Percentiles rank a stretch among this genome's conserved stretches.
Evolutionary conservation across 2,797 vertebrate genomes (phyloP).

Genomic region (Sarcoramphus papa): DNA sequence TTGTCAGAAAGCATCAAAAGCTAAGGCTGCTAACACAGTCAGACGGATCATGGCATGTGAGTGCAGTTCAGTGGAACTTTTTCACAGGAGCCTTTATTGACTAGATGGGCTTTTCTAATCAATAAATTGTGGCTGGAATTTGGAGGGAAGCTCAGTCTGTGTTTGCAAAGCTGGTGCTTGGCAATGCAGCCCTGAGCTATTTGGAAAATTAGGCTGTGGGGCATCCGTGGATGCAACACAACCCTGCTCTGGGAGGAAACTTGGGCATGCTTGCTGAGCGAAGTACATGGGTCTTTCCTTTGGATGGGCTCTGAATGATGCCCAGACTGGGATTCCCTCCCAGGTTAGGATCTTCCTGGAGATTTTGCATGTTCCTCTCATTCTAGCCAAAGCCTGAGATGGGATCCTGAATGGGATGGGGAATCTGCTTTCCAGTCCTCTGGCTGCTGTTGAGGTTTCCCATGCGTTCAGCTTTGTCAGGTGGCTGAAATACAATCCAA

Average conservation of each 20-base stretch:
- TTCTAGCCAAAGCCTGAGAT: neutral
- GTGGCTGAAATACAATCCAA: neutral
- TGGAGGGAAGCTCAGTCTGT: neutral
- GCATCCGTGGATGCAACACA: neutral
- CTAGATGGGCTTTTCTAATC: slow-evolving; percentile 29
- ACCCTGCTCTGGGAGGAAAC: neutral
- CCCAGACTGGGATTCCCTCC: neutral
- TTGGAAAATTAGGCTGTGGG: slow-evolving; percentile 2
- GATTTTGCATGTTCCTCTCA: neutral
- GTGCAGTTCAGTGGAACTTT: slow-evolving; percentile 5
- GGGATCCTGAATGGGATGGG: neutral
- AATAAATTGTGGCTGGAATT: slow-evolving; percentile 36
- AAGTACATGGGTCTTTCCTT: neutral
- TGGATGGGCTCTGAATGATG: neutral
- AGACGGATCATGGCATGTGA: neutral
- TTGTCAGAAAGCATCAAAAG: slow-evolving; percentile 50
- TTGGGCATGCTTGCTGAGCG: neutral
- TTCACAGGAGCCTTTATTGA: slow-evolving; percentile 20
- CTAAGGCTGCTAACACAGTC: neutral
- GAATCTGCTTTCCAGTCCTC: neutral
- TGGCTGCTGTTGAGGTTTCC: slow-evolving; percentile 6
- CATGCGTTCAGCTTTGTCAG: neutral
- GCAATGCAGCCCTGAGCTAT: neutral
- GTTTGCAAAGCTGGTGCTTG: neutral
- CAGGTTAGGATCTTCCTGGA: neutral